A percentile compares a stretch with the other conserved stretches of the same genome.
Conservation (phyloP, 2,888 invertebrate genomes). For the Agrochola macilenta region DNA sequence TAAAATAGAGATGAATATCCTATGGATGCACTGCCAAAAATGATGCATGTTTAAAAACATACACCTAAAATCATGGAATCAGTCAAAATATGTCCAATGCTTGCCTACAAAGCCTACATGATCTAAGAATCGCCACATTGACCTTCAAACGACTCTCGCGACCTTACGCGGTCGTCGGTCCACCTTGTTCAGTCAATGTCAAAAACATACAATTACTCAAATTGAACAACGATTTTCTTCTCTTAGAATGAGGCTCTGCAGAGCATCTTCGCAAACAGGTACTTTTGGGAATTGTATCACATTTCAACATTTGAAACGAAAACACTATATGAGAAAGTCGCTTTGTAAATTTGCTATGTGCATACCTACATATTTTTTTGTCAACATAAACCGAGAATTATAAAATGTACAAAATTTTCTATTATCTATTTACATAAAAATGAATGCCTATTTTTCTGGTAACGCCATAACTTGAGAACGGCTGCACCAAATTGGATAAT, state of each 20-base stretch:
- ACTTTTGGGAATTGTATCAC: not conserved
- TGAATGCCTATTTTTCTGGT: too few relatives aligned
- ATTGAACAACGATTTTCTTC: not conserved
- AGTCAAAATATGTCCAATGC: not conserved
- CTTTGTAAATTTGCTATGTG: constrained; percentile 1
- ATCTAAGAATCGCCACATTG: constrained; percentile 3
- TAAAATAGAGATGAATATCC: not conserved
- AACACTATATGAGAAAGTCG: not conserved
- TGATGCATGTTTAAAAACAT: not conserved
- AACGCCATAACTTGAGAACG: too few relatives aligned
- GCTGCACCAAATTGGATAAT: too few relatives aligned
- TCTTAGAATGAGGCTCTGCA: not conserved
- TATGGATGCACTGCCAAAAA: not conserved
- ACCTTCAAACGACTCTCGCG: constrained; percentile 4
- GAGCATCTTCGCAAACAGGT: not conserved
- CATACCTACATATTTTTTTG: not conserved
- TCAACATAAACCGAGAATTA: not conserved
- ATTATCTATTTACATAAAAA: too few relatives aligned
- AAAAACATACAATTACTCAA: not conserved
- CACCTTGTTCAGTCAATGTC: constrained; percentile 10
- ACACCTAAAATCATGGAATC: not conserved
- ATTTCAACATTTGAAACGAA: not conserved
- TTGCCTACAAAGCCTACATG: not conserved
- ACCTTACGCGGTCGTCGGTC: constrained; percentile 1
- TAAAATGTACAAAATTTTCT: not conserved